Conservation (phyloP, 2,797 vertebrate species). For the Epinephelus coioides region DNA sequence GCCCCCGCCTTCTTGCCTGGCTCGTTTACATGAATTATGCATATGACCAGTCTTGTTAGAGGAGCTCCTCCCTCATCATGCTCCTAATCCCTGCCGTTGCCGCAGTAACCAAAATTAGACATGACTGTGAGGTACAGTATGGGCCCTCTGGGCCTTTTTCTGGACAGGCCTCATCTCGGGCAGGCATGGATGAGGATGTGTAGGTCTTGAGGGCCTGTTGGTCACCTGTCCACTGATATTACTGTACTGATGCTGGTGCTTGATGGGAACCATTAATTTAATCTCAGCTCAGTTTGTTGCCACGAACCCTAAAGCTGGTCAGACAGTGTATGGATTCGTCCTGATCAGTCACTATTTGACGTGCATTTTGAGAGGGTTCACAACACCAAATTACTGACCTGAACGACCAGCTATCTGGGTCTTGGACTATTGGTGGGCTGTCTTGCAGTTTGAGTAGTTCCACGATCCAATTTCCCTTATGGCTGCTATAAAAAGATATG, state of each 20-base stretch:
- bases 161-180: slow-evolving; percentile 68
- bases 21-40: slow-evolving; percentile 85
- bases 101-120: slow-evolving; percentile 81
- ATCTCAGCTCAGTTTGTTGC: slow-evolving; percentile 42
- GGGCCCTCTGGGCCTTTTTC: slow-evolving; percentile 72
- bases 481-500: background rate
- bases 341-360: background rate
- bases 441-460: background rate
- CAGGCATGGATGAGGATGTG: slow-evolving; percentile 53
- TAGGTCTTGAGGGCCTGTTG: slow-evolving; percentile 64
- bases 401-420: background rate
- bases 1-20: slow-evolving; percentile 35
- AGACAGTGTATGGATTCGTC: background rate
- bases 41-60: slow-evolving; percentile 82
- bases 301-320: slow-evolving; percentile 22
- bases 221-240: slow-evolving; percentile 80
- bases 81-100: slow-evolving; percentile 81
- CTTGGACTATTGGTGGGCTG: background rate
- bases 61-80: slow-evolving; percentile 72
- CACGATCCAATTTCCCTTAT: background rate
- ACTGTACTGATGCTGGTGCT: slow-evolving; percentile 48
- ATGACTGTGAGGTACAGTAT: slow-evolving; percentile 69
- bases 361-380: slow-evolving; percentile 1
- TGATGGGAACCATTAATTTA: slow-evolving; percentile 65
- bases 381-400: background rate